Evolutionary conservation across 2,113 vertebrate species (phyloP).

Genomic region (Peromyscus polionotus): DNA sequence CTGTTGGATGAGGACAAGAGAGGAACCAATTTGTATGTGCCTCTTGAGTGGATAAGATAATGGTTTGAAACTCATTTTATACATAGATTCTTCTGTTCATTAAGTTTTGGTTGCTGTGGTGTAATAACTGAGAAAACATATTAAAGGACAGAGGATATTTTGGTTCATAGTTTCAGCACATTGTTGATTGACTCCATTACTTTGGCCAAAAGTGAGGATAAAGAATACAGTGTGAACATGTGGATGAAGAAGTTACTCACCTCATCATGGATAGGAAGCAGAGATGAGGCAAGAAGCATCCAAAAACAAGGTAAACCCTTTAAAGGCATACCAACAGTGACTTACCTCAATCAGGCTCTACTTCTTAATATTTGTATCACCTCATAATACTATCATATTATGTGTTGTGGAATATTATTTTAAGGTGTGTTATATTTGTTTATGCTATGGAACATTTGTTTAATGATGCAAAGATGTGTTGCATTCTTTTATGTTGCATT

Average conservation of each 20-base stretch:
- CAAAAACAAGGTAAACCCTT: neutral
- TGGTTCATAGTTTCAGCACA: neutral
- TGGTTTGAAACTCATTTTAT: conserved; percentile 21
- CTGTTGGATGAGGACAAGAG: neutral
- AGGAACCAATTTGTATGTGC: conserved; percentile 5
- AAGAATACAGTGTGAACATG: neutral
- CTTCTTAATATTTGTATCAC: neutral
- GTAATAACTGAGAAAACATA: neutral
- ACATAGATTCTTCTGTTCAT: neutral
- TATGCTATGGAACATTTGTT: too few relatives aligned
- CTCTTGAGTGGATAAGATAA: neutral
- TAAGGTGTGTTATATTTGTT: too few relatives aligned
- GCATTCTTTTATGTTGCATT: too few relatives aligned
- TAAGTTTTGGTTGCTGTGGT: neutral
- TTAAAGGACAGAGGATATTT: neutral
- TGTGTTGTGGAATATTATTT: too few relatives aligned
- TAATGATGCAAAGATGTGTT: too few relatives aligned
- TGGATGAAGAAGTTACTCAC: neutral
- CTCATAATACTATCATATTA: neutral
- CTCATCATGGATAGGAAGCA: neutral
- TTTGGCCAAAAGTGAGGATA: neutral
- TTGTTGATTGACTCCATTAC: neutral
- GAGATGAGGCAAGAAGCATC: neutral
- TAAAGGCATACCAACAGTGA: neutral
- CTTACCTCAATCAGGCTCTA: neutral